Conservation (phyloP, 2,888 invertebrate species). For the Metacarcinus magister region DNA sequence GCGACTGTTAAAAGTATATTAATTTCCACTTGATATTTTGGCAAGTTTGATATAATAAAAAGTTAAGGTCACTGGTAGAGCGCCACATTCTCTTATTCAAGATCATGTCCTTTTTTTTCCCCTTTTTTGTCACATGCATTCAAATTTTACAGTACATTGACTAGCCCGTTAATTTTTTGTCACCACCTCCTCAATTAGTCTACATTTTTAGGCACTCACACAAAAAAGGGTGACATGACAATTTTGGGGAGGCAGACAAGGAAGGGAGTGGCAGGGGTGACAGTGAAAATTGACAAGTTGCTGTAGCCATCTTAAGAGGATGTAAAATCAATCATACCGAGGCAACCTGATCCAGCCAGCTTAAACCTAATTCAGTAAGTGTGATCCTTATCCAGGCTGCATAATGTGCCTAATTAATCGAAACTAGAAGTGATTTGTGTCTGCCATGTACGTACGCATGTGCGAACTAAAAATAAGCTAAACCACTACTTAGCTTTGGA, state of each 20-base stretch:
- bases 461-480: background rate
- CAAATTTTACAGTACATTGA: background rate
- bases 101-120: background rate
- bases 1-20: background rate
- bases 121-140: background rate
- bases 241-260: background rate
- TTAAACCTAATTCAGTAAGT: background rate
- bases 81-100: background rate
- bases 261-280: background rate
- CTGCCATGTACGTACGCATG: background rate
- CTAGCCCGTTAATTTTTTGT: background rate
- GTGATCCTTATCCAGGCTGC: background rate
- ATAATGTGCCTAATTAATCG: background rate
- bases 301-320: background rate
- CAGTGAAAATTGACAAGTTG: background rate
- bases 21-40: background rate
- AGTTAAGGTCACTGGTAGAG: background rate
- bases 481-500: background rate
- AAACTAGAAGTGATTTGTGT: background rate
- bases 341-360: background rate
- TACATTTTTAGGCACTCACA: background rate
- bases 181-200: background rate
- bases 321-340: background rate
- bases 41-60: background rate
- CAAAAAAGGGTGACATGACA: too few relatives aligned